Evolutionary conservation across 2,113 vertebrate genomes (phyloP).

Genomic region (Dicerorhinus sumatrensis): DNA sequence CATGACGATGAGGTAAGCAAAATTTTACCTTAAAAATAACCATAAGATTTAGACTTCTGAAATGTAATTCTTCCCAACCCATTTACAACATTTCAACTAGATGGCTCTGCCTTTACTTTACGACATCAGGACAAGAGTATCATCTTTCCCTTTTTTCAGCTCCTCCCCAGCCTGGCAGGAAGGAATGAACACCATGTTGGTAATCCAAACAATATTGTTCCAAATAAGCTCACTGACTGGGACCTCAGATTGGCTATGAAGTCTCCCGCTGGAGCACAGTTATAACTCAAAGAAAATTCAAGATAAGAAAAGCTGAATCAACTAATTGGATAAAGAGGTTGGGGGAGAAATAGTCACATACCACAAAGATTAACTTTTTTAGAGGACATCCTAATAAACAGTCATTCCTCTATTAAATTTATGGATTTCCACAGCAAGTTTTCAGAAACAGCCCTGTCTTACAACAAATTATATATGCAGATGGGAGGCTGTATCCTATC

Average conservation of each 20-base stretch:
- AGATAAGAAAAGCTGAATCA: not conserved
- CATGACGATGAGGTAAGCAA: not conserved
- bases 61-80: not conserved
- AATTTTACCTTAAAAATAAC: not conserved
- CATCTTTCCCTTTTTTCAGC: not conserved
- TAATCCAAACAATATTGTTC: rapidly evolving
- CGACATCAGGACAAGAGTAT: rapidly evolving
- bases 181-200: rapidly evolving
- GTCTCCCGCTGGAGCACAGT: not conserved
- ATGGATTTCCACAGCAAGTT: not conserved
- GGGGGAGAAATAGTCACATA: not conserved
- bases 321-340: not conserved
- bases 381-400: not conserved
- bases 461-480: not conserved
- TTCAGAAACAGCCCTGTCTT: not conserved
- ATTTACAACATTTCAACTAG: rapidly evolving
- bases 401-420: not conserved
- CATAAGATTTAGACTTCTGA: not conserved
- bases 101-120: rapidly evolving
- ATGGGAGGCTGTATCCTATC: not conserved
- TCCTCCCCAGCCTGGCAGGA: not conserved
- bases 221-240: not conserved
- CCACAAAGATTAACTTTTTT: not conserved
- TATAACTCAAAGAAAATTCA: not conserved
- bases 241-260: too few relatives aligned